Base-by-base conservation (phyloP, 2,797 vertebrate genomes). In the Phoxinus dragarum region DNA sequence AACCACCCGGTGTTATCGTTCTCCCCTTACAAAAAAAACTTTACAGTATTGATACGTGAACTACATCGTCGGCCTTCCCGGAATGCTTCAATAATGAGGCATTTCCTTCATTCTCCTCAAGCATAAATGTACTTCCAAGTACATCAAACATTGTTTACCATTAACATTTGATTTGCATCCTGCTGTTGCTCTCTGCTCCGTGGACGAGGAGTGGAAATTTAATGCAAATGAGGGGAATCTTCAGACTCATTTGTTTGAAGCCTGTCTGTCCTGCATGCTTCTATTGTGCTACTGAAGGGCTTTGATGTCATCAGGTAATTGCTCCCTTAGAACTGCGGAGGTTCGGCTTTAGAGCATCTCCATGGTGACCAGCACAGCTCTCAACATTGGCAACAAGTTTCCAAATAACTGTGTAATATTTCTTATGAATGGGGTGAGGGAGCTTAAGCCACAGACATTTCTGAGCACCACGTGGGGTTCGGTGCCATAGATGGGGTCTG, bases 291-390 rank as follows among this genome's bases (percentile, higher is more conserved):
- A 6, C 67, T 88, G 87, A 66, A 72, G 64, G 90, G 93, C 93
- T 95, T 95, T 96, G 94, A 95, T 95, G 94, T 94, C 94, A 93
- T 92, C 92, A 93, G 93, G 93, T 95, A 96, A 96, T 95, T 96
- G 92, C 93, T 94, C 93, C 93, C 93, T 94, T 85, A 87, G 83
- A 86, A 85, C 85, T 68, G 74, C 17, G 2, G 68, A 80, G 77
- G 77, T 80, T 80, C 76, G 68, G 44, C 82, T 81, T 76, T 81
- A 67, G 76, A 68, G 49, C 42, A 87, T 89, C 83, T 56, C 86
- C 80, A 90, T 89, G 86, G 88, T 72, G 84, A 90, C 89, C 71
- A 27, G 82, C 59, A 42, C 79, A 73, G 54, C 82, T 38, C 77
- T 68, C 79, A 38, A 52, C 21, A 36, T 44, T 78, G 80, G 52